Base-by-base conservation (phyloP, 1,140 invertebrate species). In the Pseudomyrmex concolor region DNA sequence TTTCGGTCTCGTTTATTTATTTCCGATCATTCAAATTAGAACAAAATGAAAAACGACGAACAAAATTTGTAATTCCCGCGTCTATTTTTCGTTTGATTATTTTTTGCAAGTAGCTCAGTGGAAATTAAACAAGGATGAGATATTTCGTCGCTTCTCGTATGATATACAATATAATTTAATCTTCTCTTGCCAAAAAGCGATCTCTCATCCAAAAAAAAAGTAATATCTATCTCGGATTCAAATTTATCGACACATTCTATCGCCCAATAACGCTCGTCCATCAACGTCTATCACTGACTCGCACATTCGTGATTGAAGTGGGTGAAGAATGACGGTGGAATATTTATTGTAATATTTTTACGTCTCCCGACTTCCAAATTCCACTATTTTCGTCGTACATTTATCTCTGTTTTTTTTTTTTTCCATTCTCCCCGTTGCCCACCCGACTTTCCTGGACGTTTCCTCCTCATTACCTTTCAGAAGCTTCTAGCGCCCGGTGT, bases 401-500 rank as follows among this genome's bases (percentile, higher is more conserved):
- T 7, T 54, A 34, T 68, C 63, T 15, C 2, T 68, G n/a, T 17
- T 8, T 13, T 19, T n/a, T 43, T 25, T 48, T 19, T 77, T 43
- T 60, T n/a, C 5, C 17, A 51, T 13, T 51, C 50, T 51, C 50
- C 2, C 12, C 2, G 0, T 13, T 51, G n/a, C 22, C 66, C 60
- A 51, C 12, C 45, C 10, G 55, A 68, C 57, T 84, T 80, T 68
- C 22, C 60, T 66, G 25, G 15, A 17, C 63, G 48, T 19, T 83
- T 68, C 54, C 62, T 34, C 17, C 25, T 17, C 34, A 80, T 74
- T 83, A 70, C 83, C 70, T 83, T 78, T 70, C 80, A 59, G 43
- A 77, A 84, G 83, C 59, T 82, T 82, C 54, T 66, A 34, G 76
- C 48, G 43, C 64, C 48, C 48, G 7, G 51, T 60, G 50, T 22